A percentile compares a stretch with the other conserved stretches of the same genome.
Evolutionary conservation across 2,113 vertebrate genomes (phyloP).

Genomic region (Pungitius pungitius): DNA sequence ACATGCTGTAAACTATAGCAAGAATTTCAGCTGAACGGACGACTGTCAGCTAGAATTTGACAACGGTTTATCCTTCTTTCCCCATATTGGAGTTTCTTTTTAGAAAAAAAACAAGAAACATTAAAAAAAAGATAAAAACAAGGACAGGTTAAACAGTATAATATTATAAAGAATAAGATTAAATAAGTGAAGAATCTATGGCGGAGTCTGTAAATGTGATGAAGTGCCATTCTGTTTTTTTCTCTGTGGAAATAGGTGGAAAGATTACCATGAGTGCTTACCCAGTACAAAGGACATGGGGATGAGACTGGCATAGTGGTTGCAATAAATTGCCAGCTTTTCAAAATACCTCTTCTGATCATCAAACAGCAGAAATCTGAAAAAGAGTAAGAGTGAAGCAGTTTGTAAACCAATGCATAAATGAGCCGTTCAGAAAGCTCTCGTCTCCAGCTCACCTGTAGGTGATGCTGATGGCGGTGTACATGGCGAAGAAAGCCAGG

Average conservation of each 20-base stretch:
- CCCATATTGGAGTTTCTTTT: no score
- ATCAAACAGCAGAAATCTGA: conserved; percentile 84
- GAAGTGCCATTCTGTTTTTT: neutral
- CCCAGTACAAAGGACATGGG: conserved; percentile 92
- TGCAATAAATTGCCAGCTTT: conserved; percentile 92
- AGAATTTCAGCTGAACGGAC: neutral
- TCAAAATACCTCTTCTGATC: conserved; percentile 90
- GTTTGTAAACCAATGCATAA: neutral
- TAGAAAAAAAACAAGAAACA: no score
- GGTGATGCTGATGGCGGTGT: conserved; percentile 86
- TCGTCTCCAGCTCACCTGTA: conserved; percentile 83
- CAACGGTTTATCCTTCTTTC: no score
- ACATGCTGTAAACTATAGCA: neutral
- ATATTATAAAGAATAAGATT: neutral
- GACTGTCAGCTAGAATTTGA: no score
- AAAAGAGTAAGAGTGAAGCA: neutral
- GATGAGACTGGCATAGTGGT: conserved; percentile 92
- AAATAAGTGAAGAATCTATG: neutral
- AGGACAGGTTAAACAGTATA: no score
- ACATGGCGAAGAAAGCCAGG: conserved; percentile 87
- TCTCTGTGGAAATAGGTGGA: neutral
- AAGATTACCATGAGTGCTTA: conserved; percentile 58
- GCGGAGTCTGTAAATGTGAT: neutral
- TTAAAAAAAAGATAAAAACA: no score
- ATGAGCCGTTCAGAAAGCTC: neutral